Evolutionary conservation across 2,888 invertebrate species (phyloP).

Genomic region (Trichopoda pennipes): DNA sequence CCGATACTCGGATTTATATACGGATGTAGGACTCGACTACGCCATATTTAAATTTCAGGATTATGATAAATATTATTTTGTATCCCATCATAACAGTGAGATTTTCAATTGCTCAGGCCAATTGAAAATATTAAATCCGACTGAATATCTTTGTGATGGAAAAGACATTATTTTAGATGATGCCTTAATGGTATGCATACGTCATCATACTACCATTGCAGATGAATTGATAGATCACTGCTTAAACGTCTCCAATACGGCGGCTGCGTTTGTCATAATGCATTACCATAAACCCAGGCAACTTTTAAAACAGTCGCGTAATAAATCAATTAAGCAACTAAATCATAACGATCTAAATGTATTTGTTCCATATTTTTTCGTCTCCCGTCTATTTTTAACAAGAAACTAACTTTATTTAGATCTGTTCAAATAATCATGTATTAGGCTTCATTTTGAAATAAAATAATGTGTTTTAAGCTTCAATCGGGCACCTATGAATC

Average conservation of each 20-base stretch:
- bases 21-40: constrained; percentile 13
- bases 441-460: too few species aligned
- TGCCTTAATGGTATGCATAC: constrained; percentile 30
- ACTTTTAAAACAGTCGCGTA: neutral
- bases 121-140: neutral
- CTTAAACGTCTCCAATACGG: neutral
- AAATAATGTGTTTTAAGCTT: too few species aligned
- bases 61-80: constrained; percentile 28
- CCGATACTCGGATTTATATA: constrained; percentile 45
- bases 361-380: constrained; percentile 38
- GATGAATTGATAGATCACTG: constrained; percentile 59
- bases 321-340: neutral
- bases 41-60: constrained; percentile 32
- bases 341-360: constrained; percentile 21
- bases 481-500: too few species aligned
- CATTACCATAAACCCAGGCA: constrained; percentile 42
- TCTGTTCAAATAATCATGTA: too few species aligned
- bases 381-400: neutral
- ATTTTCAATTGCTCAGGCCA: constrained; percentile 35
- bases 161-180: neutral
- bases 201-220: constrained; percentile 41
- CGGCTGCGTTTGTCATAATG: constrained; percentile 53
- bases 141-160: constrained; percentile 9
- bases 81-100: constrained; percentile 36
- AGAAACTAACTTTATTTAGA: too few species aligned